phyloP scores from a whole-genome alignment of 2,888 invertebrate genomes.

The Sphaerophoria taeniata region DNA sequence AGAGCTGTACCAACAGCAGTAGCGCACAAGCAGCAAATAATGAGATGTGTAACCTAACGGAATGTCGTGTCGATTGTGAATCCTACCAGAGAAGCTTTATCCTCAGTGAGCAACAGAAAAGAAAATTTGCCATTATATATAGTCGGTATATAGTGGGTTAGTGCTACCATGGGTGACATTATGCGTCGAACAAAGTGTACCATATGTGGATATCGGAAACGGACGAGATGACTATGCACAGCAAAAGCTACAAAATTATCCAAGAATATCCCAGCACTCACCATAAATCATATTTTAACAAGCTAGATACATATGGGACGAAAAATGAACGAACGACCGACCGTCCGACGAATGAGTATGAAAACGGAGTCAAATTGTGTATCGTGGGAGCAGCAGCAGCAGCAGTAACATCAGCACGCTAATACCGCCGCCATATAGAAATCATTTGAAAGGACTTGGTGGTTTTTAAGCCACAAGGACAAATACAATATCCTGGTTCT shows the following conservation, averaged over 20 bases:
- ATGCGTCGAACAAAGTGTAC: conserved; percentile 46
- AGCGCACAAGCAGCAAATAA: conserved; percentile 37
- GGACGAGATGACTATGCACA: conserved; percentile 32
- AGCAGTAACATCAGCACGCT: conserved; percentile 28
- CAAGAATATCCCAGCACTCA: conserved; percentile 60
- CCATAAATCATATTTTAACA: conserved; percentile 70
- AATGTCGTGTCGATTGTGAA: conserved; percentile 45
- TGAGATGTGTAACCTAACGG: conserved; percentile 53
- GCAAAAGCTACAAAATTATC: conserved; percentile 39
- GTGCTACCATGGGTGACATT: conserved; percentile 64
- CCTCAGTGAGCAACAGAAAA: conserved; percentile 19
- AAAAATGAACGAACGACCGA: neutral
- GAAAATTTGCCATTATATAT: conserved; percentile 39
- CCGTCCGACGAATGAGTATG: neutral
- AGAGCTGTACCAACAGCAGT: neutral
- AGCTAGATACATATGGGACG: conserved; percentile 29
- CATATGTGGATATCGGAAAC: conserved; percentile 57
- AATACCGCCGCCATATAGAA: conserved; percentile 48
- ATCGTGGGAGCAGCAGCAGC: conserved; percentile 34
- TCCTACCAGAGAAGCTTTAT: conserved; percentile 15
- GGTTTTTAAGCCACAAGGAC: conserved; percentile 55
- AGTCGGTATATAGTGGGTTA: conserved; percentile 49
- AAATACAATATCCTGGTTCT: conserved; percentile 13
- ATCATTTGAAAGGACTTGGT: conserved; percentile 55
- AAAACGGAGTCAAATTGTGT: conserved; percentile 44